Conservation (phyloP, 2,888 invertebrate species). For the Drosophila robusta region DNA sequence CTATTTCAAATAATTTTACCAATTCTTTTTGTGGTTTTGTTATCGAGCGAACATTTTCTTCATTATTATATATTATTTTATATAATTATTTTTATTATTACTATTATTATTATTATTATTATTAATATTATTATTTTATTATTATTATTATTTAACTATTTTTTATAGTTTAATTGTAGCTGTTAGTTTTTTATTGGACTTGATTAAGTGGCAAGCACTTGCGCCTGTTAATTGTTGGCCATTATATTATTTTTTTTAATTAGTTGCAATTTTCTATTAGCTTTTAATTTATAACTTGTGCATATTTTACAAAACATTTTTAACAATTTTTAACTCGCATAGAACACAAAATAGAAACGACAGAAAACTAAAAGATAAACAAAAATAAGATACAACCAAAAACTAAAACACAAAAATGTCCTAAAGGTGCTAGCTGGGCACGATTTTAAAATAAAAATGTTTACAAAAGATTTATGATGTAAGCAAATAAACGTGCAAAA, state of each 20-base stretch:
- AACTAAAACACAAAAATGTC: constrained; percentile 30
- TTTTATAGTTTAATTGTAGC: constrained; percentile 37
- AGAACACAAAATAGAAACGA: constrained; percentile 15
- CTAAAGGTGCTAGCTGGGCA: constrained; percentile 50
- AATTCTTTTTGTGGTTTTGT: constrained; percentile 35
- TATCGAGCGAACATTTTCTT: constrained; percentile 31
- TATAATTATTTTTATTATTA: constrained; percentile 17
- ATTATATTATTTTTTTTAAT: constrained; percentile 49
- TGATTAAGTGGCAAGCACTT: constrained; percentile 36
- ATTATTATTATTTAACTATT: constrained; percentile 15
- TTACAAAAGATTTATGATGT: constrained; percentile 15
- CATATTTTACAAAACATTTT: constrained; percentile 24
- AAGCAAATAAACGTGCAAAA: constrained; percentile 9
- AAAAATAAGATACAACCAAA: constrained; percentile 5
- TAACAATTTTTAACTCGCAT: constrained; percentile 32
- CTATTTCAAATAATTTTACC: constrained; percentile 7
- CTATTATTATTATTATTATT: constrained; percentile 10
- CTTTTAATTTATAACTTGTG: constrained; percentile 36
- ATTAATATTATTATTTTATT: constrained; percentile 21
- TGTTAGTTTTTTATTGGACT: constrained; percentile 47
- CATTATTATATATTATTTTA: constrained; percentile 13
- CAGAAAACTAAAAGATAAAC: constrained; percentile 8
- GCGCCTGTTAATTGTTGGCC: constrained; percentile 62
- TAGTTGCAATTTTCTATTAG: constrained; percentile 58
- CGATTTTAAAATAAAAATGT: constrained; percentile 39